These are phyloP conservation scores for Sogatella furcifera DNA, from an alignment of 1,140 invertebrate species.

Conservation along the genomic window DNA sequence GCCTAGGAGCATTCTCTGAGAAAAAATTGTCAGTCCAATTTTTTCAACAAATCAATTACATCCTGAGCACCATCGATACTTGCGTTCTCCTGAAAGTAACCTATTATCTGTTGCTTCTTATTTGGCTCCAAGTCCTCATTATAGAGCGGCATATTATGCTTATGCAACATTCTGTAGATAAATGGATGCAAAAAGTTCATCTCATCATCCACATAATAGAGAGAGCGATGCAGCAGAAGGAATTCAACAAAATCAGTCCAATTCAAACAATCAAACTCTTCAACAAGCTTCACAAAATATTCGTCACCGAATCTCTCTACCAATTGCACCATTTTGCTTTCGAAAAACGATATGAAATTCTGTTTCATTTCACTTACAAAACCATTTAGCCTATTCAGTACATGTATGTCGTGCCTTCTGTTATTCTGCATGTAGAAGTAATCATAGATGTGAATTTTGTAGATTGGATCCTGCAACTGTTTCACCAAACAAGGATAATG, in stretches of 20 bases:
- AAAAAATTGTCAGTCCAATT: too few species aligned
- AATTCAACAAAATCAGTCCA: neutral
- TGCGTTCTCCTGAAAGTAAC: neutral
- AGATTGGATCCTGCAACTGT: neutral
- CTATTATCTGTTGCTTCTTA: neutral
- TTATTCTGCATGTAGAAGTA: neutral
- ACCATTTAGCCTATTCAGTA: neutral
- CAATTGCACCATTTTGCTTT: neutral
- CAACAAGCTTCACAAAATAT: neutral
- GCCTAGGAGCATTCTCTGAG: too few species aligned
- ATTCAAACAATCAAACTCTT: neutral
- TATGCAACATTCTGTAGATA: neutral
- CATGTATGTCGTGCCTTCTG: neutral
- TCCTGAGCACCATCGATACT: neutral
- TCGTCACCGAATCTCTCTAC: neutral
- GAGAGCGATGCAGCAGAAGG: neutral
- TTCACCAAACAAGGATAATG: neutral
- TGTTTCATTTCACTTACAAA: neutral
- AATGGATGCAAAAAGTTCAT: neutral
- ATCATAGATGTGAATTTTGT: neutral
- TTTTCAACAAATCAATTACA: neutral
- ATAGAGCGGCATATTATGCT: neutral
- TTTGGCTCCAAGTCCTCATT: neutral
- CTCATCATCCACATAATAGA: neutral
- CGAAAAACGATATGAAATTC: neutral